Percentiles rank a stretch among this genome's conserved stretches.
Conservation (phyloP, 35 echinoderm and acorn worm genomes). For the Acanthaster planci region DNA sequence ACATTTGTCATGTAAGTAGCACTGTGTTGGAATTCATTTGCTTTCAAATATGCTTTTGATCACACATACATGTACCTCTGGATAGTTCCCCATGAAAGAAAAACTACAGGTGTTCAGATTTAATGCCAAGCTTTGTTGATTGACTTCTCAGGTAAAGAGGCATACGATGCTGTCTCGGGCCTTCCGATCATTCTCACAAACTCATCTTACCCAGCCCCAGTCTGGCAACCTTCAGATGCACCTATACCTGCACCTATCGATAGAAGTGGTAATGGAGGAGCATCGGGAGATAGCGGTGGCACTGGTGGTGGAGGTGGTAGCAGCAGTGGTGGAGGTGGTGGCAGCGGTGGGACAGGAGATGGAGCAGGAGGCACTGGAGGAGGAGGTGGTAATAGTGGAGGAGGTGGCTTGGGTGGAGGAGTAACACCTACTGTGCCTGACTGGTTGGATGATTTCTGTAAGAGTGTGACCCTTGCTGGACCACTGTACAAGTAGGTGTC, state of each 20-base stretch:
- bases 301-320: not conserved
- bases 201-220: constrained; percentile 33
- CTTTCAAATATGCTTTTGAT: no score
- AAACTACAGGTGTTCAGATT: no score
- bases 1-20: no score
- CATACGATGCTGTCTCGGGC: constrained; percentile 37
- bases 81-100: no score
- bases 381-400: not conserved
- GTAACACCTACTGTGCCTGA: constrained; percentile 19
- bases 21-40: no score
- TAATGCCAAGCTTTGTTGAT: not conserved
- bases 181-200: not conserved
- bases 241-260: constrained; percentile 39
- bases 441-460: constrained; percentile 60
- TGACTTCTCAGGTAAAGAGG: constrained; percentile 6
- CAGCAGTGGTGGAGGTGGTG: not conserved
- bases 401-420: not conserved
- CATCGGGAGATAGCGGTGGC: not conserved
- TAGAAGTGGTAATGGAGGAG: not conserved
- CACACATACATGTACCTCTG: no score
- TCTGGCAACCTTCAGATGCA: constrained; percentile 49
- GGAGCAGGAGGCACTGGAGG: not conserved
- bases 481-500: constrained; percentile 53
- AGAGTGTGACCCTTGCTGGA: constrained; percentile 53
- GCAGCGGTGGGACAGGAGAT: not conserved